Percentiles rank a stretch among this genome's conserved stretches.
phyloP scores from a whole-genome alignment of 2,888 invertebrate genomes.

The Epinotia brunnichana region DNA sequence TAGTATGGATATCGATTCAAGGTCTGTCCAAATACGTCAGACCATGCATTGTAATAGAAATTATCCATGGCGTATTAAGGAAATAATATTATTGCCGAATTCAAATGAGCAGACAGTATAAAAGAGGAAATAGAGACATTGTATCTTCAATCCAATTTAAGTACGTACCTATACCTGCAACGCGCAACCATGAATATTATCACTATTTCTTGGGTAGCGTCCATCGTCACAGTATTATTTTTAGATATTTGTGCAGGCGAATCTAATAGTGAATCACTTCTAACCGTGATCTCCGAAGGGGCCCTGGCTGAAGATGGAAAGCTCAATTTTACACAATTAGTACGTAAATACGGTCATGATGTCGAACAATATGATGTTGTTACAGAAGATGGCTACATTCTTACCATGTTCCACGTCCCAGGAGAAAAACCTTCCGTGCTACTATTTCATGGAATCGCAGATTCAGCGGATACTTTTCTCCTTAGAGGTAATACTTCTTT shows the following conservation, averaged over 20 bases:
- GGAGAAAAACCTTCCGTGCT: neutral
- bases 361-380: slow-evolving; percentile 6
- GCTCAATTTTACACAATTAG: slow-evolving; percentile 8
- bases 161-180: too few relatives aligned
- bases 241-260: neutral
- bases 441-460: slow-evolving; percentile 1
- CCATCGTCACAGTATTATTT: neutral
- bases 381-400: slow-evolving; percentile 6
- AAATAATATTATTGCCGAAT: neutral
- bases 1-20: too few relatives aligned
- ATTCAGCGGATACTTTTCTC: neutral
- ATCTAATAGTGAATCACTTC: neutral
- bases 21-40: too few relatives aligned
- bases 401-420: neutral
- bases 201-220: neutral
- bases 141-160: too few relatives aligned
- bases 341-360: neutral
- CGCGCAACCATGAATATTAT: neutral
- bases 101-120: neutral
- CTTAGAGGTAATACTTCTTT: slow-evolving; percentile 5
- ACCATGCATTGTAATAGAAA: too few relatives aligned
- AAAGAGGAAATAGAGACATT: neutral
- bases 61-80: neutral
- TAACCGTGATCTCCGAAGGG: neutral
- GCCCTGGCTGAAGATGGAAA: slow-evolving; percentile 8